These are phyloP conservation scores for Pteronotus mesoamericanus DNA, from an alignment of 2,797 vertebrate species.

Conservation along the genomic window DNA sequence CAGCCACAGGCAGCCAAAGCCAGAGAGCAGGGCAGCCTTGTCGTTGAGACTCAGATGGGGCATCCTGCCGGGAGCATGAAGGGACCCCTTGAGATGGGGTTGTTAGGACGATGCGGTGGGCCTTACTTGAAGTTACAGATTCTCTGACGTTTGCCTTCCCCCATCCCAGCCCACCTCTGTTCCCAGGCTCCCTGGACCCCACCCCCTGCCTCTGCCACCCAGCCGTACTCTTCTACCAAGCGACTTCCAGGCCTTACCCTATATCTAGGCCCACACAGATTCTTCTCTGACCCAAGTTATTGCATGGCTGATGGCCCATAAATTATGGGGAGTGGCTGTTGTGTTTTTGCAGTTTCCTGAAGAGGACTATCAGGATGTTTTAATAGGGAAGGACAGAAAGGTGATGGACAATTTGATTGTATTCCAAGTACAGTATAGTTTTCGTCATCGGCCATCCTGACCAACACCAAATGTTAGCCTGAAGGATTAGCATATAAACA, in stretches of 20 bases:
- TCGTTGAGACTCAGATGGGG: not conserved
- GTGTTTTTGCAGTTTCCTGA: conserved; percentile 37
- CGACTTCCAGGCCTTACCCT: not conserved
- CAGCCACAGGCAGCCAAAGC: not conserved
- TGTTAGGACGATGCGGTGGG: not conserved
- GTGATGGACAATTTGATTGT: not conserved
- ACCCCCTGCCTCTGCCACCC: not conserved
- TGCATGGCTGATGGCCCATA: not conserved
- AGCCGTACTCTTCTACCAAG: not conserved
- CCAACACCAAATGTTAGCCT: not conserved
- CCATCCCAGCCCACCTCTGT: not conserved
- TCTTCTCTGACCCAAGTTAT: conserved; percentile 5
- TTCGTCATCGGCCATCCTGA: not conserved
- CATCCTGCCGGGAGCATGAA: not conserved
- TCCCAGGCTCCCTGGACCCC: not conserved
- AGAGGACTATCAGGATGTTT: not conserved
- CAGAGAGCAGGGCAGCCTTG: not conserved
- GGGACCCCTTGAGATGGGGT: not conserved
- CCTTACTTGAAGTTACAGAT: not conserved
- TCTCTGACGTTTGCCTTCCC: not conserved
- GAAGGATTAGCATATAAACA: not conserved
- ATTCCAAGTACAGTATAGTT: not conserved
- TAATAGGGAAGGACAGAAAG: not conserved
- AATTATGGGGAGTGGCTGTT: conserved; percentile 2
- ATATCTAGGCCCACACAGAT: not conserved